These are phyloP conservation scores for Magallana angulata DNA, from an alignment of 1,140 invertebrate genomes.

Conservation along the genomic window DNA sequence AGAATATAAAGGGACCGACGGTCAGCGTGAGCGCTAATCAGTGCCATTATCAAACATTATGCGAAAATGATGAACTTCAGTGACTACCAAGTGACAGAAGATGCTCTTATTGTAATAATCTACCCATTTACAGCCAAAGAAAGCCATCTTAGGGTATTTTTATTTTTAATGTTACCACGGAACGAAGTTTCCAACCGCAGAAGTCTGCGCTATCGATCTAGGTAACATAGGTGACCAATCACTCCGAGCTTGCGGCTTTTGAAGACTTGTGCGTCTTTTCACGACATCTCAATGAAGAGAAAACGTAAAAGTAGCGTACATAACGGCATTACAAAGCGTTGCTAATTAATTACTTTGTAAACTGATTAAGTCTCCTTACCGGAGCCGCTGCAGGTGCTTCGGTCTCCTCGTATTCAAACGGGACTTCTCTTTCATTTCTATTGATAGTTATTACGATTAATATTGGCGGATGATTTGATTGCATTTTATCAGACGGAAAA, in stretches of 20 bases:
- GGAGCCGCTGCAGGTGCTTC: slow-evolving; percentile 28
- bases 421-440: slow-evolving; percentile 27
- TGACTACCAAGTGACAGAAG: slow-evolving; percentile 22
- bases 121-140: slow-evolving; percentile 14
- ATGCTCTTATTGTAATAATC: slow-evolving; percentile 17
- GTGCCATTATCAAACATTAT: slow-evolving; percentile 34
- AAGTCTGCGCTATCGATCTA: background rate
- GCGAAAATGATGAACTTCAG: slow-evolving; percentile 33
- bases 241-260: slow-evolving; percentile 8
- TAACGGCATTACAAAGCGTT: slow-evolving; percentile 33
- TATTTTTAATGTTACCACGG: background rate
- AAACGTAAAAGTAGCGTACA: slow-evolving; percentile 17
- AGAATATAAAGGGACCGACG: slow-evolving; percentile 23
- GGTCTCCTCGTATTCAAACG: background rate
- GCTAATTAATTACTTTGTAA: slow-evolving; percentile 38
- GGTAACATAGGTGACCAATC: slow-evolving; percentile 1
- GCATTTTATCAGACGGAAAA: slow-evolving; percentile 33
- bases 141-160: background rate
- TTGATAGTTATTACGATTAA: slow-evolving; percentile 38
- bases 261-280: slow-evolving; percentile 26
- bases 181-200: background rate
- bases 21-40: slow-evolving; percentile 29
- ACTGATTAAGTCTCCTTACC: slow-evolving; percentile 30
- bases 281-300: slow-evolving; percentile 11
- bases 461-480: slow-evolving; percentile 28